Evolutionary conservation across 2,888 invertebrate genomes (phyloP).

Genomic region (Melanophora roralis): DNA sequence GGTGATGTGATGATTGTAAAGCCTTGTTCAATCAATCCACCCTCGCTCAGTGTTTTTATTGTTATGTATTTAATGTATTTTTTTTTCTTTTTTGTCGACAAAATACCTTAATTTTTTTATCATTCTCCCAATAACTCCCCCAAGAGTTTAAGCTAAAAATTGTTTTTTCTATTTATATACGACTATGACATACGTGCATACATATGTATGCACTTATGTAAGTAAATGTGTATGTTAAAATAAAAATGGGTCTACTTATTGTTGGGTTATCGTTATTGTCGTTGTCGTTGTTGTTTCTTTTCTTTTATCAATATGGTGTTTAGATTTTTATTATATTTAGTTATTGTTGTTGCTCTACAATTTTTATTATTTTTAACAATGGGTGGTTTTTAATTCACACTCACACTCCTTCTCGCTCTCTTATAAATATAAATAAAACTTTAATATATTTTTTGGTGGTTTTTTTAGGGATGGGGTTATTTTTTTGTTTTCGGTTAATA

Average conservation of each 20-base stretch:
- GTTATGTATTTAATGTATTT: conserved; percentile 15
- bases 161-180: conserved; percentile 50
- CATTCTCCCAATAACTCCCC: conserved; percentile 35
- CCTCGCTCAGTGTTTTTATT: conserved; percentile 38
- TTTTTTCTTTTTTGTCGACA: conserved; percentile 28
- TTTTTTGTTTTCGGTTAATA: no score
- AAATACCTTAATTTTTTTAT: conserved; percentile 47
- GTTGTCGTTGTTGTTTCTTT: conserved; percentile 22
- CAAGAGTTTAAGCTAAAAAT: conserved; percentile 44
- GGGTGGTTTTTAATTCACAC: conserved; percentile 61
- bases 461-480: conserved; percentile 51
- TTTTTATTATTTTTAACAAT: conserved; percentile 62
- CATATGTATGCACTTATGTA: not conserved
- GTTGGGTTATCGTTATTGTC: conserved; percentile 10
- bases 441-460: conserved; percentile 8
- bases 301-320: conserved; percentile 60
- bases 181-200: conserved; percentile 16
- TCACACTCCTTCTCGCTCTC: conserved; percentile 17
- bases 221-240: conserved; percentile 36
- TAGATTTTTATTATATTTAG: conserved; percentile 49
- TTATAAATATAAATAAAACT: not conserved
- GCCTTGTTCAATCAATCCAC: conserved; percentile 57
- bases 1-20: conserved; percentile 57
- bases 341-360: conserved; percentile 30
- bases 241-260: conserved; percentile 53